Evolutionary conservation across 2,113 vertebrate species (phyloP), one percentile per base, ranked within the genome.

Genomic region (Galbula dea): DNA sequence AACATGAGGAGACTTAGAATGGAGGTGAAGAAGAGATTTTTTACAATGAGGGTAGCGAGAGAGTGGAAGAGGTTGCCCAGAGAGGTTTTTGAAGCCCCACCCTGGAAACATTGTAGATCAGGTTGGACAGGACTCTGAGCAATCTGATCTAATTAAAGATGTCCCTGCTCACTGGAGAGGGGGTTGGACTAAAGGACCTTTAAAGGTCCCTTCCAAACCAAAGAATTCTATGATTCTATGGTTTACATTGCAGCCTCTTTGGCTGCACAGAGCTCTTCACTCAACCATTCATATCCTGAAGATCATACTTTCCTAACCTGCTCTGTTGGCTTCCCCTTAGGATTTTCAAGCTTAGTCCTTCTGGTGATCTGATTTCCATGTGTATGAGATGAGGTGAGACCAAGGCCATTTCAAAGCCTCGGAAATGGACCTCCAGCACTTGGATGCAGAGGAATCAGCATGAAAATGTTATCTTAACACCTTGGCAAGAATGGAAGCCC

Each of bases 401-500:
- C 55, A 45, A 80, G 94, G 80, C 61, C 96, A 97, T 96, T 97
- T 97, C 96, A 97, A 97, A 97, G 97, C 81, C 88, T 95, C 86
- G 89, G 91, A 96, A 95, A 90, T 83, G 63, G 52, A 94, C 29
- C 84, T 92, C 93, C 85, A 94, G 66, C 93, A 62, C 83, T 9
- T 55, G 84, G 84, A 78, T 88, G 90, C 90, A 68, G n/a, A 52
- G 73, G 79, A 93, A 97, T 97, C 95, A 95, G 93, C 96, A 97
- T 96, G 93, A 96, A 93, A 97, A 97, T 97, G 93, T 96, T 97
- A 95, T 94, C 94, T 92, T 97, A 86, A 97, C 97, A 96, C 95
- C 95, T 97, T 93, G 90, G 90, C 93, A 87, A 89, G 94, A 95
- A 94, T 84, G 75, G 66, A 55, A 89, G 52, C 84, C 78, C 59